Base-by-base conservation (phyloP, 2,797 vertebrate genomes). In the Lithobates sylvaticus region DNA sequence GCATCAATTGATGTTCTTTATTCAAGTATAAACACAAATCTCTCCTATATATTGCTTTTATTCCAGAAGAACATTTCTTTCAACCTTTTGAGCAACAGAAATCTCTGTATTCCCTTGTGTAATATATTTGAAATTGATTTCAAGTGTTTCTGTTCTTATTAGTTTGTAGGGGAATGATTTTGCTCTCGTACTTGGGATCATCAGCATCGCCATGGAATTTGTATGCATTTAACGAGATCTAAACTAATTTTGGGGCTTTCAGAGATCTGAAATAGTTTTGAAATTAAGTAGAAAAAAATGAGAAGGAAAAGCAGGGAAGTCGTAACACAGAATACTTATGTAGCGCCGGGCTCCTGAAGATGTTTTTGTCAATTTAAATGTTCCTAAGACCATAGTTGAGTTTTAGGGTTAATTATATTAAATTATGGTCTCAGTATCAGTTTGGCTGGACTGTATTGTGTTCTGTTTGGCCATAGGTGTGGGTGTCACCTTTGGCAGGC, bases 11-110 rank as follows among this genome's bases (percentile, higher is more conserved):
- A 71, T 72, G 79, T n/a, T 72, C 79, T 58, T 81, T 39, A 58
- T 81, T 81, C 79, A 81, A 74, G 80, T 74, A 73, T 58, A 65
- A 29, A 83, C 36, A 75, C 69, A 73, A 44, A 75, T 75, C 71
- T 75, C 34, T 67, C 64, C 71, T 32, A 54, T 39, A 61, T 83
- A 83, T 83, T 83, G 69, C 69, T 81, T 81, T 26, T 81, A 47
- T 72, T 54, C 34, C 67, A 61, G 21, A 65, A 65, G 61, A 65
- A 65, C 23, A 72, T 71, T 61, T 23, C 54, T 81, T 39, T 47
- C 44, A 18, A 36, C 68, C 15, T 50, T 50, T 32, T 47, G 29
- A 50, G 65, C 7, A 69, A 50, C 68, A 70, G 71, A 71, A 29
- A 10, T 58, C 36, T n/a, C 69, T n/a, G 47, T 81, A 81, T 81